These are phyloP conservation scores for Toxotes jaculatrix DNA, from an alignment of 2,113 vertebrate genomes.

Conservation along the genomic window DNA sequence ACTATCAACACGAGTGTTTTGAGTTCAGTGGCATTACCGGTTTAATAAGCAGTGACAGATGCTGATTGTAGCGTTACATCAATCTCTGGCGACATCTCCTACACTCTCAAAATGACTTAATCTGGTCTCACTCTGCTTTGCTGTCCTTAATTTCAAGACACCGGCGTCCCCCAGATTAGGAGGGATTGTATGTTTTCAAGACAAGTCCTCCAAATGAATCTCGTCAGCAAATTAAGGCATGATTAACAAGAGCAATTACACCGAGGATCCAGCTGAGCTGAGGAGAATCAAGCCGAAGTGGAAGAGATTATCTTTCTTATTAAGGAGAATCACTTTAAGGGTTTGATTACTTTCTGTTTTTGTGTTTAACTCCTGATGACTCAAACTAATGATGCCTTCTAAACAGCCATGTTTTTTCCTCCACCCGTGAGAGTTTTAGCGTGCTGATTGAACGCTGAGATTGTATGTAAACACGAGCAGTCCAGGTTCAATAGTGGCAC, in stretches of 20 bases:
- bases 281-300: conserved; percentile 69
- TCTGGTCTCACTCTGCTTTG: conserved; percentile 62
- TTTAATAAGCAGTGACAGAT: conserved; percentile 36
- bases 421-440: conserved; percentile 33
- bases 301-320: conserved; percentile 80
- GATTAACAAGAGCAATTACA: conserved; percentile 84
- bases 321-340: conserved; percentile 80
- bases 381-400: conserved; percentile 57
- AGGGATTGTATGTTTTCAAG: conserved; percentile 69
- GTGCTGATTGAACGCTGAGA: conserved; percentile 45
- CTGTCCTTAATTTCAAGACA: conserved; percentile 67
- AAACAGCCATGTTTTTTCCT: conserved; percentile 46
- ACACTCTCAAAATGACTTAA: conserved; percentile 63
- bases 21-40: neutral
- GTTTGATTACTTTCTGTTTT: conserved; percentile 85
- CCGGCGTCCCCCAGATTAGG: conserved; percentile 59
- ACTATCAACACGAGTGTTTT: conserved; percentile 8
- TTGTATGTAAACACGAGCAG: conserved; percentile 31
- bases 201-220: conserved; percentile 71
- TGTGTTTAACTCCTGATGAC: conserved; percentile 72
- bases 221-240: conserved; percentile 81
- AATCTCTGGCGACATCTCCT: conserved; percentile 31
- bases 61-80: conserved; percentile 30
- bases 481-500: neutral
- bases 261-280: conserved; percentile 60